Conservation (phyloP, 2,113 vertebrate species). For the Rana temporaria region DNA sequence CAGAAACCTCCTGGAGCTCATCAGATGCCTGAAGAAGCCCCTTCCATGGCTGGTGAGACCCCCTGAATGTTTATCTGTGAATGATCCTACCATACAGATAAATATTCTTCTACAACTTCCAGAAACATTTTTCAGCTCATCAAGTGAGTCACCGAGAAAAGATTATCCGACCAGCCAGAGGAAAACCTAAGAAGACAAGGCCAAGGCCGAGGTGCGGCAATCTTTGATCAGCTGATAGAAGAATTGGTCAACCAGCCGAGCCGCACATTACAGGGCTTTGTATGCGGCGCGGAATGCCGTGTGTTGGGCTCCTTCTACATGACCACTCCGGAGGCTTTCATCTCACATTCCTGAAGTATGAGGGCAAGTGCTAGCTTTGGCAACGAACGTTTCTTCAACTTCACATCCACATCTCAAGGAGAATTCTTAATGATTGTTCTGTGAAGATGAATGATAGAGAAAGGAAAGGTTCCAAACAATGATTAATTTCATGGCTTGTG, state of each 20-base stretch:
- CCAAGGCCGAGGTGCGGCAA: no score
- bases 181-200: neutral
- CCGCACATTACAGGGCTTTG: neutral
- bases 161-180: no score
- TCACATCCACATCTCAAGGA: neutral
- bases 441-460: neutral
- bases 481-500: constrained; percentile 9
- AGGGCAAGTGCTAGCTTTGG: constrained; percentile 11
- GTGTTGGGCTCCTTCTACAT: neutral
- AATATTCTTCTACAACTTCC: no score
- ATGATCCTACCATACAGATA: no score
- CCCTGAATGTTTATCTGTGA: no score
- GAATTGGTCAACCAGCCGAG: neutral
- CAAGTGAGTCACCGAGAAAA: no score
- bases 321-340: constrained; percentile 35
- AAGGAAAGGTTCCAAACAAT: constrained; percentile 2
- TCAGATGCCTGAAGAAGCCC: no score
- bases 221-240: neutral
- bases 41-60: no score
- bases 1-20: no score
- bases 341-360: constrained; percentile 43
- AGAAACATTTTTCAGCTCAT: no score
- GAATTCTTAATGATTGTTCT: neutral
- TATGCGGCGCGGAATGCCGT: neutral
- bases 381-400: constrained; percentile 1